These are phyloP conservation scores for Hyla sarda DNA, from an alignment of 2,113 vertebrate species.

Conservation along the genomic window DNA sequence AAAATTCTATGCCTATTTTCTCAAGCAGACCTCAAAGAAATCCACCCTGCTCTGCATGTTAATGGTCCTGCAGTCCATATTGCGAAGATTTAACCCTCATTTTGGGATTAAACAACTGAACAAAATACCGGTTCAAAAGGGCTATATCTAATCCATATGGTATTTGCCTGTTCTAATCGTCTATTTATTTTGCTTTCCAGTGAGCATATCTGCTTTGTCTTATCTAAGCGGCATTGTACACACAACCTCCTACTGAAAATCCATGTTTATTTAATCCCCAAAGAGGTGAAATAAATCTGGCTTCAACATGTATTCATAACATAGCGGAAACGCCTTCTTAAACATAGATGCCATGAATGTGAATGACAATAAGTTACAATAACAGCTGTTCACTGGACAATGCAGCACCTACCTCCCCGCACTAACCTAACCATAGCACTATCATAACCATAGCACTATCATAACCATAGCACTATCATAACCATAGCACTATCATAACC, in stretches of 20 bases:
- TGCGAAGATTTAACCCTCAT: slow-evolving; percentile 15
- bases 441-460: background rate
- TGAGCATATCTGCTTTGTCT: slow-evolving; percentile 4
- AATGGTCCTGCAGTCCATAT: background rate
- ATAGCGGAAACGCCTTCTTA: background rate
- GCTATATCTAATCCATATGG: slow-evolving; percentile 2
- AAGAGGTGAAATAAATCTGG: background rate
- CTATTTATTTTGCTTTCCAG: slow-evolving; percentile 16
- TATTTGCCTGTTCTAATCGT: slow-evolving; percentile 16
- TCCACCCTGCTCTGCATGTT: background rate
- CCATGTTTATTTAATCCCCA: slow-evolving; percentile 6
- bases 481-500: too few species aligned
- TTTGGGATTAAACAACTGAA: slow-evolving; percentile 15
- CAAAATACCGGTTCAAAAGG: background rate
- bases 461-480: background rate
- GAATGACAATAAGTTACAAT: background rate
- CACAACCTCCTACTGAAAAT: slow-evolving; percentile 1
- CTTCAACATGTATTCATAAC: background rate
- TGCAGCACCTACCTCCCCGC: background rate
- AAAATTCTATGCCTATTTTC: background rate
- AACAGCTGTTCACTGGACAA: background rate
- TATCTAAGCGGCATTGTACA: background rate
- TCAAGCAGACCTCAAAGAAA: background rate
- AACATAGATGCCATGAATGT: background rate
- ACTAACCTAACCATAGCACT: too few species aligned